A percentile compares a stretch with the other conserved stretches of the same genome.
These are phyloP conservation scores for Setipinna tenuifilis DNA, from an alignment of 2,797 vertebrate genomes.

Conservation along the genomic window DNA sequence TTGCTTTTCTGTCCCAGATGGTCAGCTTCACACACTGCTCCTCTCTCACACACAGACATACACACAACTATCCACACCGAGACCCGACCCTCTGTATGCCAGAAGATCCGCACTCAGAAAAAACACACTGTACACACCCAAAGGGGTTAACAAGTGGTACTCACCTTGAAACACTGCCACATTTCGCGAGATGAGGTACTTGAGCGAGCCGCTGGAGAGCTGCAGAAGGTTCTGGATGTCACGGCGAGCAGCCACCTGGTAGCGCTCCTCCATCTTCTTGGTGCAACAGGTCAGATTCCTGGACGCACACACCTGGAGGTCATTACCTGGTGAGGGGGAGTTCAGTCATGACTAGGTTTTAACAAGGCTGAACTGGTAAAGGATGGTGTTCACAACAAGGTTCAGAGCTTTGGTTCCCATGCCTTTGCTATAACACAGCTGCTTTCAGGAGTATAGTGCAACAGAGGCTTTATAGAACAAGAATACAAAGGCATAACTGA, in stretches of 20 bases:
- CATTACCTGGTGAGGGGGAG: constrained; percentile 70
- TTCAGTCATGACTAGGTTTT: constrained; percentile 8
- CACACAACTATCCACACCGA: constrained; percentile 49
- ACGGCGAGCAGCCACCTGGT: constrained; percentile 78
- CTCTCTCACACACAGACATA: not conserved
- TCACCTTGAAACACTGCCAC: constrained; percentile 89
- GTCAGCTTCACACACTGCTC: too few relatives aligned
- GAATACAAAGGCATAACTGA: not conserved
- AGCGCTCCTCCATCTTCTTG: constrained; percentile 87
- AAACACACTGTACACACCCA: too few relatives aligned
- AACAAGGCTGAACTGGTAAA: not conserved
- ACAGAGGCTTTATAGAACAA: not conserved
- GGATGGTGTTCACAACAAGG: not conserved
- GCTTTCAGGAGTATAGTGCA: not conserved
- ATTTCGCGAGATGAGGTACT: constrained; percentile 82
- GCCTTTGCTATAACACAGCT: not conserved
- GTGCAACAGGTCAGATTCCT: constrained; percentile 85
- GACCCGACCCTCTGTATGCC: constrained; percentile 43
- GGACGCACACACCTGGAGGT: constrained; percentile 85
- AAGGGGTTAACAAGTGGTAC: not conserved
- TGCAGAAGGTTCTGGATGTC: constrained; percentile 86
- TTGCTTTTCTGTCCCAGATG: too few relatives aligned
- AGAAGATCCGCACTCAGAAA: too few relatives aligned
- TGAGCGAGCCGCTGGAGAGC: constrained; percentile 79
- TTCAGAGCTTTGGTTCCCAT: not conserved